These are phyloP conservation scores for Microcebus jonahi DNA, from an alignment of 2,113 vertebrate species.

Conservation along the genomic window DNA sequence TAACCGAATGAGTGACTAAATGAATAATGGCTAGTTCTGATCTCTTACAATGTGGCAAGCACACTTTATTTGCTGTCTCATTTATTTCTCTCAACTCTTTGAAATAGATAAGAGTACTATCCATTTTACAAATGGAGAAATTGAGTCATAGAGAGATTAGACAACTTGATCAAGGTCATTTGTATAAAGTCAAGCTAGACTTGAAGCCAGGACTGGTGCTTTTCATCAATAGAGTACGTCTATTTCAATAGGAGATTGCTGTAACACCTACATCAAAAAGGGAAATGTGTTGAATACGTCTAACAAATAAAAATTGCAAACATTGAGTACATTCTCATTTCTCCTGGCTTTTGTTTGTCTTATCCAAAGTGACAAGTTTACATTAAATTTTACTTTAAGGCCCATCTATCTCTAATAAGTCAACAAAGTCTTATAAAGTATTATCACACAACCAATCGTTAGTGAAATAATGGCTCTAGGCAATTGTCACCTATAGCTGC, in stretches of 20 bases:
- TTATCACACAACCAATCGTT: neutral
- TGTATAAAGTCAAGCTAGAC: neutral
- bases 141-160: neutral
- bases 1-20: neutral
- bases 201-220: neutral
- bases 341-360: neutral
- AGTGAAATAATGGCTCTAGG: neutral
- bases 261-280: neutral
- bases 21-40: neutral
- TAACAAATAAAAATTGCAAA: neutral
- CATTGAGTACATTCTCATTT: neutral
- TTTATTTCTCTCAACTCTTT: neutral
- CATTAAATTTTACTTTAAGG: neutral
- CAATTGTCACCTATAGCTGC: neutral
- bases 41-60: neutral
- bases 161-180: neutral
- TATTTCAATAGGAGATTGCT: neutral
- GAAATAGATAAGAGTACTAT: neutral
- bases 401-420: neutral
- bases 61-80: neutral
- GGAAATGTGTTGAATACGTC: neutral
- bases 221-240: neutral
- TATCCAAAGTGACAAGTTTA: neutral
- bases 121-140: neutral
- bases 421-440: neutral